Base-by-base conservation (phyloP, 2,797 vertebrate genomes). In the Myiotriccus ornatus region DNA sequence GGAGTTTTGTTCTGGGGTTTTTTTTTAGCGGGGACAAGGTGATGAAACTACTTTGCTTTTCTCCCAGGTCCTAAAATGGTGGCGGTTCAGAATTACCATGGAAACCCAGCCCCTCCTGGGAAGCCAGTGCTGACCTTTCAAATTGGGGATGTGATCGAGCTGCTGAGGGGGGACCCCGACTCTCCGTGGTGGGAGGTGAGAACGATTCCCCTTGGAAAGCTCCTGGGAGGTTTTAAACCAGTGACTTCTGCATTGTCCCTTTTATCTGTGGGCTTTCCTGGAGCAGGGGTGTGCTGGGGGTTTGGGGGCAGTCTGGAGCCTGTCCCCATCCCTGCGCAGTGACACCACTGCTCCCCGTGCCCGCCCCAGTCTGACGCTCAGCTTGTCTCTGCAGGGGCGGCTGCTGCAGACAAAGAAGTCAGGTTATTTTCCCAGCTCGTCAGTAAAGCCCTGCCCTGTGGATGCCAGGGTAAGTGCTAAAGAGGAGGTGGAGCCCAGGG, bases 171-270 rank as follows among this genome's bases (percentile, higher is more conserved):
- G 3, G 99, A 99, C 95, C 99, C 99, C 0, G 99, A 99, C 90
- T 98, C 99, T 0, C 95, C 98, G 0, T 99, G 99, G 99, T 99
- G 99, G 99, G 99, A 99, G 99, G 99, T 99, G 97, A 95, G 79
- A 71, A 30, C 0, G 0, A 4, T 62, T 74, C 68, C 67, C 41
- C n/a, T 34, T 0, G 3, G 4, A 3, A 70, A 23, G 4, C 30
- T 12, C 56, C 70, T 5, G 1, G 30, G 1, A 20, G 18, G 7
- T 22, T 63, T n/a, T 14, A 34, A 80, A 39, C 60, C 39, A 5
- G 7, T 3, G 11, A 3, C 16, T 55, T 32, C 32, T 13, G 6
- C 67, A 0, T 22, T 4, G 0, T 65, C 55, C 39, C 37, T 53
- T 70, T 34, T 17, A 6, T 46, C 8, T 30, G 28, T 16, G 76